Conservation (phyloP, 2,113 vertebrate species). For the Jacana jacana region DNA sequence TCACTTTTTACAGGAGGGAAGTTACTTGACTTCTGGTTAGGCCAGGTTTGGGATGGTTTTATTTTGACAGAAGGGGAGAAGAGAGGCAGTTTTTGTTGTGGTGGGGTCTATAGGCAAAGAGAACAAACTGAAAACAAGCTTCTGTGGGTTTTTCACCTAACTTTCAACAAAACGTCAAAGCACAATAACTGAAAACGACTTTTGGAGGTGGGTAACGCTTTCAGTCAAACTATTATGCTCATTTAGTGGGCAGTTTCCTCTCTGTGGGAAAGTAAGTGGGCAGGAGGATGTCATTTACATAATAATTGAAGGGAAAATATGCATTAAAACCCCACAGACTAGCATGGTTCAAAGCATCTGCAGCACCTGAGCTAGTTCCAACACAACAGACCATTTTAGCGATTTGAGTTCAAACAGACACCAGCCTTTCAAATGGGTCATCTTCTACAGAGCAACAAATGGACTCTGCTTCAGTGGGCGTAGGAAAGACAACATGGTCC, state of each 20-base stretch:
- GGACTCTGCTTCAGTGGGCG: neutral
- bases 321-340: neutral
- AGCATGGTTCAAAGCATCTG: neutral
- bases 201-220: neutral
- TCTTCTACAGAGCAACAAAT: neutral
- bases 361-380: neutral
- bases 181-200: neutral
- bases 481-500: neutral
- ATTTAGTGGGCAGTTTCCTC: neutral
- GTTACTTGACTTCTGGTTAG: neutral
- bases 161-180: neutral
- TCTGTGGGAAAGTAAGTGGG: neutral
- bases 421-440: neutral
- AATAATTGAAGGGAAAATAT: slow-evolving; percentile 10
- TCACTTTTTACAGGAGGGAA: neutral
- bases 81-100: neutral
- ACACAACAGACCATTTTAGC: neutral
- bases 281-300: neutral
- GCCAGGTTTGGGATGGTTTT: neutral
- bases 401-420: neutral
- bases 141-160: neutral
- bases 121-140: neutral
- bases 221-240: neutral
- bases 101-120: neutral
- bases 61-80: neutral